phyloP scores from a whole-genome alignment of 2,888 invertebrate species.

The Glyphotaelius pellucidus region DNA sequence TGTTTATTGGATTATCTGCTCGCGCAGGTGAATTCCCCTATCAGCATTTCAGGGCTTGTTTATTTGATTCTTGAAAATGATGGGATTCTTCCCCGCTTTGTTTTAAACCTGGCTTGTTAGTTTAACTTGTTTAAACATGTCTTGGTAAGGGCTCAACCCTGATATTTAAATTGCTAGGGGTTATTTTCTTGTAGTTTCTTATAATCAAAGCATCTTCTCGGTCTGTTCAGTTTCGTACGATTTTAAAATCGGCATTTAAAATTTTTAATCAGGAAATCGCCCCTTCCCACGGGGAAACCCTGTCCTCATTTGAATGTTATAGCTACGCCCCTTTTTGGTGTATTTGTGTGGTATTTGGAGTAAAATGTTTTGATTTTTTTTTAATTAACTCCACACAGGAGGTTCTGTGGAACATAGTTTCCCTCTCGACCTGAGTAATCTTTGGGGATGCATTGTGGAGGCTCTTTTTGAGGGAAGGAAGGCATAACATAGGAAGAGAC shows the following conservation, averaged over 20 bases:
- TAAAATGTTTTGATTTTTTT: no score
- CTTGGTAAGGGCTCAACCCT: background rate
- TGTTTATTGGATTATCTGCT: constrained; percentile 40
- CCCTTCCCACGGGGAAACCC: no score
- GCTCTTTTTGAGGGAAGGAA: no score
- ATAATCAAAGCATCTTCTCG: background rate
- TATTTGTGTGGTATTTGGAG: no score
- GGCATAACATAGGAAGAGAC: no score
- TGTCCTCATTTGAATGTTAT: no score
- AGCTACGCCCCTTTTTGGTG: no score
- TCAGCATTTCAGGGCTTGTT: constrained; percentile 2
- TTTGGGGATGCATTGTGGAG: no score
- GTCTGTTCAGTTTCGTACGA: background rate
- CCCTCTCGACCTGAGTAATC: no score
- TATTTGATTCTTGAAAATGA: constrained; percentile 16
- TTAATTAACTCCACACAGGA: no score
- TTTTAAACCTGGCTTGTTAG: background rate
- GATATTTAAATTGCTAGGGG: background rate
- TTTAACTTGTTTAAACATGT: background rate
- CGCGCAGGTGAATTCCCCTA: constrained; percentile 3
- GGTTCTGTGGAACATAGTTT: no score
- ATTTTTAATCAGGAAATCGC: background rate
- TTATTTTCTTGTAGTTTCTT: background rate
- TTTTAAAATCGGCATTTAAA: background rate
- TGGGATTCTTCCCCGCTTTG: background rate